phyloP scores from a whole-genome alignment of 2,888 invertebrate genomes.

The Aporophyla nigra region DNA sequence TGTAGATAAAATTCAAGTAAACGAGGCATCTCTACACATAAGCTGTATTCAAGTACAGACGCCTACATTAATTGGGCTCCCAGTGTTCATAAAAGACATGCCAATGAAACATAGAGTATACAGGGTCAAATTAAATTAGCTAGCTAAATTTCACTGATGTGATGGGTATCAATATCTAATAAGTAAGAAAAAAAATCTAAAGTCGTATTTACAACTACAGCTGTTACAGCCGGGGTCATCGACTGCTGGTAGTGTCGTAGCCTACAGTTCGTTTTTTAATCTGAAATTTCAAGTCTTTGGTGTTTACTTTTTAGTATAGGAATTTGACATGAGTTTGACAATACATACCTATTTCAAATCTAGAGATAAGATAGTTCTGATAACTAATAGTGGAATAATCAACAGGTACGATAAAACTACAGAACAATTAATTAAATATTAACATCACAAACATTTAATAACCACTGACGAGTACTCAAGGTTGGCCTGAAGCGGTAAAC shows the following conservation, averaged over 20 bases:
- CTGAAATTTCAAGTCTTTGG: too few species aligned
- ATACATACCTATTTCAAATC: too few species aligned
- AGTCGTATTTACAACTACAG: too few species aligned
- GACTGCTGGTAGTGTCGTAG: neutral
- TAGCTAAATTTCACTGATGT: neutral
- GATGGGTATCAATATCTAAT: neutral
- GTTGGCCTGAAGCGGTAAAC: neutral
- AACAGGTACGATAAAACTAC: neutral
- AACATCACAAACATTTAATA: constrained; percentile 34
- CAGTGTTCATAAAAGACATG: neutral
- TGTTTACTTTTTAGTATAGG: too few species aligned
- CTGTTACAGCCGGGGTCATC: neutral
- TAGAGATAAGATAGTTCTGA: neutral
- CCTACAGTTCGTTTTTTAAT: neutral
- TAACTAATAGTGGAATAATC: neutral
- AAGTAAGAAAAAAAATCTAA: too few species aligned
- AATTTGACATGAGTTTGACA: too few species aligned
- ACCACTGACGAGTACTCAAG: constrained; percentile 18
- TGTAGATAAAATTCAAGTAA: constrained; percentile 2
- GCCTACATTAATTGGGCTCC: neutral
- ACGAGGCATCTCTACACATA: neutral
- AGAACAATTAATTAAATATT: constrained; percentile 4
- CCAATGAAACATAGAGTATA: neutral
- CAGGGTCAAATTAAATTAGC: neutral
- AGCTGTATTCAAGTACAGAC: neutral